A percentile compares a stretch with the other conserved stretches of the same genome.
Evolutionary conservation across 2,113 vertebrate species (phyloP).

Genomic region (Tauraco erythrolophus): DNA sequence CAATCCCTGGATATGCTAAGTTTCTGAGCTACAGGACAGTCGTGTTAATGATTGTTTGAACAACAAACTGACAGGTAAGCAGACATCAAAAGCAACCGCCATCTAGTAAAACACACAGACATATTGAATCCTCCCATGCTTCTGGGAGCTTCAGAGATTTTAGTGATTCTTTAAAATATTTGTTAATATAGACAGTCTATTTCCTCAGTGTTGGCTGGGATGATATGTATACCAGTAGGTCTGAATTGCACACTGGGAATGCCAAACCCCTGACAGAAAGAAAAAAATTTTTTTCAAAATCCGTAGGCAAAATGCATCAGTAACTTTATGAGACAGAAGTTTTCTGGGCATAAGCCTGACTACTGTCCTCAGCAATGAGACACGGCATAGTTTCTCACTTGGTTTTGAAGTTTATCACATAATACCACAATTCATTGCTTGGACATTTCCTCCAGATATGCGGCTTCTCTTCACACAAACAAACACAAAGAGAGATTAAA

Average conservation of each 20-base stretch:
- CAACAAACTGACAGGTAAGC: neutral
- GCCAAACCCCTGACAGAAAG: neutral
- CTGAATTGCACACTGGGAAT: neutral
- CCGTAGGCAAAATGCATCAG: neutral
- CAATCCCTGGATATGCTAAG: neutral
- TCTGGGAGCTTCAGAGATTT: neutral
- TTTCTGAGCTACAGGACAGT: slow-evolving; percentile 39
- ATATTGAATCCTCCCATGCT: neutral
- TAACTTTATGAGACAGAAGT: rapidly evolving
- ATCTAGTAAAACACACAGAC: neutral
- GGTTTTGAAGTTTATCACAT: neutral
- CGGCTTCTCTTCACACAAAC: neutral
- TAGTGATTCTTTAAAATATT: neutral
- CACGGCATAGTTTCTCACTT: neutral
- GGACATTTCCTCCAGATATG: neutral
- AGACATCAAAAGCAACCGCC: neutral
- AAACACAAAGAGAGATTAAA: neutral
- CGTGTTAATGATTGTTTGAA: slow-evolving; percentile 10
- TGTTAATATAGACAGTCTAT: neutral
- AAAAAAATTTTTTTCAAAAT: neutral
- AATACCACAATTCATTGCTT: neutral
- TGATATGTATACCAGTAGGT: neutral
- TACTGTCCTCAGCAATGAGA: neutral
- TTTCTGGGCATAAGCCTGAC: neutral
- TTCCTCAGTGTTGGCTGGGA: neutral